These are phyloP conservation scores for Macrotis lagotis DNA, from an alignment of 2,113 vertebrate species.

Conservation along the genomic window DNA sequence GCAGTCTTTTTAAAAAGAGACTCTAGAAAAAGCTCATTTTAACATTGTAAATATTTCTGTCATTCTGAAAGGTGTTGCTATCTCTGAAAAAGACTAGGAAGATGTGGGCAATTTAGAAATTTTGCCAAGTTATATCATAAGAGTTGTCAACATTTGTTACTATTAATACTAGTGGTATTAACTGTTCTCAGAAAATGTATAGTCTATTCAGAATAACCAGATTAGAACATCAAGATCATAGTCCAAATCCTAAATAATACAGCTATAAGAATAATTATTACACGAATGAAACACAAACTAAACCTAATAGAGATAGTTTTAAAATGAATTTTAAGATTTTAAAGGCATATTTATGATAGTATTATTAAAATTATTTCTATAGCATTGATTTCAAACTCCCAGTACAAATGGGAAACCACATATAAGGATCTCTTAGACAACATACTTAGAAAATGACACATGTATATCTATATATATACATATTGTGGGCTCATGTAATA, in stretches of 20 bases:
- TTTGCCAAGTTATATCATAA: neutral
- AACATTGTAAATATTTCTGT: neutral
- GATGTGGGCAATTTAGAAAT: conserved; percentile 37
- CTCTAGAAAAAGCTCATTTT: neutral
- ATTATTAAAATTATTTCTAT: neutral
- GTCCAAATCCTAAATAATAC: neutral
- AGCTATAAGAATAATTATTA: conserved; percentile 11
- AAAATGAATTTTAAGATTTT: neutral
- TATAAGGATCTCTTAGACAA: neutral
- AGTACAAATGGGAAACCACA: neutral
- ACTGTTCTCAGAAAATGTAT: conserved; percentile 34
- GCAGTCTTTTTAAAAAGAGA: neutral
- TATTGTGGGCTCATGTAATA: neutral
- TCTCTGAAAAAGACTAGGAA: conserved; percentile 13
- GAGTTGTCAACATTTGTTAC: conserved; percentile 5
- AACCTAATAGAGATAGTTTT: neutral
- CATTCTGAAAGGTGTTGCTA: neutral
- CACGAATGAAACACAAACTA: neutral
- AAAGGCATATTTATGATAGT: neutral
- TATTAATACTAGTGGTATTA: conserved; percentile 29
- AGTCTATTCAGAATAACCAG: conserved; percentile 32
- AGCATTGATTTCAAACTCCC: neutral
- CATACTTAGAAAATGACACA: neutral
- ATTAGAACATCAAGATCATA: neutral
- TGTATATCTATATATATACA: neutral